Evolutionary conservation across 2,888 invertebrate genomes (phyloP).

Genomic region (Chrysopilus asiliformis): DNA sequence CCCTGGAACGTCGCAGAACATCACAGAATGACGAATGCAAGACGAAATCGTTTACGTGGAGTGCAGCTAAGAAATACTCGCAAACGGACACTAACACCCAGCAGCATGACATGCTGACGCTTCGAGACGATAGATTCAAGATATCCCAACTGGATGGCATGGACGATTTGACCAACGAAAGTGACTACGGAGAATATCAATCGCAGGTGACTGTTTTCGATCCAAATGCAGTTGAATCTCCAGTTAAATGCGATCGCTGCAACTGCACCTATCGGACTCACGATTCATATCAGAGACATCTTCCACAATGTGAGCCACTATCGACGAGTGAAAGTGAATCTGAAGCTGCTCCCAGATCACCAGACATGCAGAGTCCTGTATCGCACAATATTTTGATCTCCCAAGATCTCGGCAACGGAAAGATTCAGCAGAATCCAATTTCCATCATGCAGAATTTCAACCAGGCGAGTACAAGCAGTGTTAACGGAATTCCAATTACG

Average conservation of each 20-base stretch:
- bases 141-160: conserved; percentile 58
- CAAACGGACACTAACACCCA: conserved; percentile 8
- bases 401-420: conserved; percentile 7
- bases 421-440: conserved; percentile 8
- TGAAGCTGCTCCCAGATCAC: conserved; percentile 46
- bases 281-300: conserved; percentile 66
- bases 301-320: conserved; percentile 63
- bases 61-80: conserved; percentile 28
- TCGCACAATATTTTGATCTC: conserved; percentile 8
- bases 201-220: conserved; percentile 33
- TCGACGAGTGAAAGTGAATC: conserved; percentile 69
- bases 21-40: conserved; percentile 13
- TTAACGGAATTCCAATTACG: conserved; percentile 2
- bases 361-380: no score
- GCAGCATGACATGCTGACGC: background rate
- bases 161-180: conserved; percentile 44
- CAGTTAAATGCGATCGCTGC: conserved; percentile 74
- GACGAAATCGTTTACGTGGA: conserved; percentile 29
- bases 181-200: conserved; percentile 31
- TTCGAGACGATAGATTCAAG: conserved; percentile 22
- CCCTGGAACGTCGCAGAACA: conserved; percentile 14
- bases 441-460: conserved; percentile 12
- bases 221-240: conserved; percentile 33
- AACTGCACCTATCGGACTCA: conserved; percentile 75
- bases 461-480: conserved; percentile 5